Base-by-base conservation (phyloP, 2,888 invertebrate genomes). In the Stenolophus ochropezus region DNA sequence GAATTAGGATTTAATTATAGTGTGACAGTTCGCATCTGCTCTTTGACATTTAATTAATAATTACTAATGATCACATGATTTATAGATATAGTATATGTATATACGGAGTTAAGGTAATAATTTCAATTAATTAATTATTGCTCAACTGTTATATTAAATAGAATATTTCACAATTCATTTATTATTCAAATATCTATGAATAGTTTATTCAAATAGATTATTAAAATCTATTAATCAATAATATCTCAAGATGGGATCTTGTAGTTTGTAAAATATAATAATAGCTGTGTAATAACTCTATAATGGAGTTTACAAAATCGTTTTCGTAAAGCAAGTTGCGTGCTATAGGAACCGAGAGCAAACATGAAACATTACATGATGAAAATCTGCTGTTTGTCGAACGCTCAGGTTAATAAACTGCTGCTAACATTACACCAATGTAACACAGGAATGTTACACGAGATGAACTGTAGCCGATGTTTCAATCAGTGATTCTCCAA, bases 341-440 rank as follows among this genome's bases (percentile, higher is more conserved):
- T 61, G 61, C n/a, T 5, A 4, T 4, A 42, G 1, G 14, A 14
- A 61, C 5, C 27, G 8, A 16, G 18, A 16, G 27, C 27, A 33
- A 27, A 27, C 65, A 33, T 33, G 65, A 69, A 69, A 69, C 65
- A 69, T 69, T 33, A 69, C 65, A 33, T 69, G 65, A 11, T 27
- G 65, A 69, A 69, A 69, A 69, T 33, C 8, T 33, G 16, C 8
- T 8, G 56, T 11, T 65, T 25, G 16, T 25, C 5, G 4, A 69
- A 33, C 33, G 47, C n/a, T 21, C 73, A 73, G 73, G 49, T 73
- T 73, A 73, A 73, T 73, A 73, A 73, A 73, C 73, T 73, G 73
- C 6, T 25, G 23, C 73, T 16, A 73, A 49, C 73, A 71, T 42
- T 18, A 33, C 47, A 71, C 47, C n/a, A 71, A 8, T 20, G 69